phyloP scores from a whole-genome alignment of 2,888 invertebrate genomes.

The Dicranocentrus wangi region DNA sequence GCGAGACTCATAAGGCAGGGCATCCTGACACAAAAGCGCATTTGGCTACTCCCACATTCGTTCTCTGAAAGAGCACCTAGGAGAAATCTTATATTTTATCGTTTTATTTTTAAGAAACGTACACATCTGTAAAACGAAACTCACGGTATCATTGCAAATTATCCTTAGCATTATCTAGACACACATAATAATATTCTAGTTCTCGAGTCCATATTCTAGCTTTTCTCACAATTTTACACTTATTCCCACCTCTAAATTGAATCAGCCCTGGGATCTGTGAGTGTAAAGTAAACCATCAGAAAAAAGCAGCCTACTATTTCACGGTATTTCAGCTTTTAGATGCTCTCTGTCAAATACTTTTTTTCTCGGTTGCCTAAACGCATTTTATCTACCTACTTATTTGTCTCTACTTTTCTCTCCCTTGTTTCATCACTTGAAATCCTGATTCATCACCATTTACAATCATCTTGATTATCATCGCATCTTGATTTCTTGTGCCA shows the following conservation, averaged over 20 bases:
- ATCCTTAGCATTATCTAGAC: too few species aligned
- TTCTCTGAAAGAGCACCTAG: too few species aligned
- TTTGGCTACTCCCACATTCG: neutral
- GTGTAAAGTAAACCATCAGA: neutral
- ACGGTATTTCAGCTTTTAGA: constrained; percentile 51
- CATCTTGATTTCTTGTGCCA: constrained; percentile 28
- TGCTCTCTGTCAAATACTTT: constrained; percentile 33
- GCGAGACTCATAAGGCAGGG: neutral
- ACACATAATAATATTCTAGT: too few species aligned
- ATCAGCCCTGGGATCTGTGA: too few species aligned
- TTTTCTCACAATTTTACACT: constrained; percentile 1
- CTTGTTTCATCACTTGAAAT: constrained; percentile 48
- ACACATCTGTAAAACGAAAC: too few species aligned
- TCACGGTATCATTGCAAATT: too few species aligned
- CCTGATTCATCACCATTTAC: constrained; percentile 61
- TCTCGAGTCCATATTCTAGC: too few species aligned
- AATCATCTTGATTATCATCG: constrained; percentile 48
- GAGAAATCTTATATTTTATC: too few species aligned
- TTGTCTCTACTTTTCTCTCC: constrained; percentile 6
- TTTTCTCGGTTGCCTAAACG: constrained; percentile 2
- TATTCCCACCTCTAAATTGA: neutral
- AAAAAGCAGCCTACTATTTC: constrained; percentile 12
- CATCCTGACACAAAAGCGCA: neutral
- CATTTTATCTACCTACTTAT: constrained; percentile 24
- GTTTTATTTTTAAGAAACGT: too few species aligned